Evolutionary conservation across 1,140 invertebrate genomes (phyloP).

Genomic region (Belonocnema kinseyi): DNA sequence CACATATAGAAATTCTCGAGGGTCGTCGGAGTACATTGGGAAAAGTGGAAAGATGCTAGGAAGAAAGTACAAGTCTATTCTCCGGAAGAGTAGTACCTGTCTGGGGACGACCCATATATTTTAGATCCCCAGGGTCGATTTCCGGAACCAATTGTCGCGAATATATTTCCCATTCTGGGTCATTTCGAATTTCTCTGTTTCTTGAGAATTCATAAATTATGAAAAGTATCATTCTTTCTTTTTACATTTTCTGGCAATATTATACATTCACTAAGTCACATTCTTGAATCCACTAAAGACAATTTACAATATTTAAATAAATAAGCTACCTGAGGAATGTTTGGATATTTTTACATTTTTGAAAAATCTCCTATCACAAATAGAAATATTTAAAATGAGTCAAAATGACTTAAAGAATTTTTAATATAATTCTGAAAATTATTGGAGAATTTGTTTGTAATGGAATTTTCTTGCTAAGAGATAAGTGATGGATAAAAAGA

Average conservation of each 20-base stretch:
- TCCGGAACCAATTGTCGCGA: conserved; percentile 27
- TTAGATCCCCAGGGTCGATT: conserved; percentile 5
- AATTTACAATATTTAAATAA: no score
- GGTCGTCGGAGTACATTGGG: conserved; percentile 24
- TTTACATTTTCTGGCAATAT: background rate
- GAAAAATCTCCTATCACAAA: no score
- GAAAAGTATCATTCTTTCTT: background rate
- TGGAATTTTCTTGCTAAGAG: no score
- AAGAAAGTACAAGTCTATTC: conserved; percentile 4
- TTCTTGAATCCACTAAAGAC: background rate
- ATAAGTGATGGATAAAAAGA: no score
- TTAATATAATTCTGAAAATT: no score
- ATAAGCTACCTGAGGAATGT: no score
- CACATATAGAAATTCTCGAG: conserved; percentile 20
- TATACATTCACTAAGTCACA: background rate
- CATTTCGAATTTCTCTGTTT: background rate
- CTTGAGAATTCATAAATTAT: conserved; percentile 2
- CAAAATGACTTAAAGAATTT: no score
- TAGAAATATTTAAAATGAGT: no score
- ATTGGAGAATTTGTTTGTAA: no score
- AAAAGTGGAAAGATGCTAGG: conserved; percentile 18
- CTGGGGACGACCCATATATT: background rate
- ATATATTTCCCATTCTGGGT: conserved; percentile 23
- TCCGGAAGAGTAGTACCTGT: conserved; percentile 12
- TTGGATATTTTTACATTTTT: no score